These are phyloP conservation scores for Epirrita christyi DNA, from an alignment of 2,888 invertebrate species.

Conservation along the genomic window DNA sequence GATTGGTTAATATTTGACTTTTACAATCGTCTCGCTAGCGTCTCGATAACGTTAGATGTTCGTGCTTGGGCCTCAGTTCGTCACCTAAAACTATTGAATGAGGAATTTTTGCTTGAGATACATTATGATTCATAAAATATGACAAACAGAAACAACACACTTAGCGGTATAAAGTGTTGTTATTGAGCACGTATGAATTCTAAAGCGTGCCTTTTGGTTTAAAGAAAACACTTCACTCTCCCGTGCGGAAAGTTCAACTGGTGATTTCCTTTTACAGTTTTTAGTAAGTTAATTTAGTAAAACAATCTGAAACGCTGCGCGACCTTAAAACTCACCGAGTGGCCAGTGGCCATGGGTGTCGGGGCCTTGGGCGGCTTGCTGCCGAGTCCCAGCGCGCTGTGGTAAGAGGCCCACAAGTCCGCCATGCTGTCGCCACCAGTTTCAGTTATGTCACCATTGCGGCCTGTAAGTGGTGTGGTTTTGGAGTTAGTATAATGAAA, in stretches of 20 bases:
- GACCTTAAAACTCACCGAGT: conserved; percentile 88
- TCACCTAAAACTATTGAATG: too few relatives aligned
- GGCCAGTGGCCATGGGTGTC: conserved; percentile 85
- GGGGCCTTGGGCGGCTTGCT: conserved; percentile 76
- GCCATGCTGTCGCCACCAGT: conserved; percentile 89
- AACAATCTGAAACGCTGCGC: conserved; percentile 68
- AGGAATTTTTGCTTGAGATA: too few relatives aligned
- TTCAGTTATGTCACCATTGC: conserved; percentile 86
- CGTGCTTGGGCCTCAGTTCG: too few relatives aligned
- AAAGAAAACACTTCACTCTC: not conserved
- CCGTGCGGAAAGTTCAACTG: not conserved
- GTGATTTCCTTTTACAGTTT: not conserved
- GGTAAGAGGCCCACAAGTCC: conserved; percentile 94
- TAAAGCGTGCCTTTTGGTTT: not conserved
- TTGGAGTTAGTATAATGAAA: not conserved
- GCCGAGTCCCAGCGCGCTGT: conserved; percentile 90
- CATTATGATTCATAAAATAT: too few relatives aligned
- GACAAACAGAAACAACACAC: too few relatives aligned
- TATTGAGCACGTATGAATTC: not conserved
- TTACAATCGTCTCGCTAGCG: not conserved
- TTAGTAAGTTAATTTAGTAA: not conserved
- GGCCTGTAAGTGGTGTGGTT: conserved; percentile 66
- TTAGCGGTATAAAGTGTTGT: not conserved
- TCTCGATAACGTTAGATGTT: too few relatives aligned
- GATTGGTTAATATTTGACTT: not conserved